Evolutionary conservation across 2,113 vertebrate species (phyloP), one percentile per base, ranked within the genome.

Genomic region (Bombycilla garrulus): DNA sequence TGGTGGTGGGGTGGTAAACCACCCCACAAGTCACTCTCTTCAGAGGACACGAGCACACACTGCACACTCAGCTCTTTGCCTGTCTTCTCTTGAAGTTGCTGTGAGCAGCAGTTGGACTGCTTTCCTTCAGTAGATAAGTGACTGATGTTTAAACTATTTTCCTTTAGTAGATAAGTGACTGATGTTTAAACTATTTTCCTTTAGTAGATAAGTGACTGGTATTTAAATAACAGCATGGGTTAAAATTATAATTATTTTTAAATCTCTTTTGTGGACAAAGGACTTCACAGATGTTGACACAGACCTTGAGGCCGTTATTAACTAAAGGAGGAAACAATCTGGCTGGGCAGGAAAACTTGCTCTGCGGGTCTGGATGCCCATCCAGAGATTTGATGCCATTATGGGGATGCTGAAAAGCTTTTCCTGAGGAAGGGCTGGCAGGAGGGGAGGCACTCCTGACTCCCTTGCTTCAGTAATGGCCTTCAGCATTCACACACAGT

Each of bases 51-150:
- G 29, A 42, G 2, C 22, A 7, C 15, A 5, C 7, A 2, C 26
- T 9, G 1, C 0, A 0, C 22, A 14, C 38, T 42, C 28, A 14
- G 33, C n/a, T 44, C 22, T 51, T 80, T 4, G 6, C 13, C 24
- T 35, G 0, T 14, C 26, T 50, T 74, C 58, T 47, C 56, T 60
- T 23, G 24, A n/a, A 65, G 36, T 1, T 36, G 15, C 22, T 35
- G 0, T 15, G 31, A 85, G 12, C 15, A 44, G 28, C 21, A 14
- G 10, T 28, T 86, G 66, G 29, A 15, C 31, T 61, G 4, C 61
- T 72, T 64, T 62, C 6, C 42, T 47, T 48, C 12, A 61, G 36
- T 35, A 78, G 51, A 35, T 25, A 78, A 73, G 48, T 71, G 16
- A 15, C 19, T 31, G 11, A 4, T 44, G 24, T 80, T 78, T 51